A percentile compares a stretch with the other conserved stretches of the same genome.
These are phyloP conservation scores for Dicerorhinus sumatrensis DNA, from an alignment of 2,113 vertebrate genomes.

Conservation along the genomic window DNA sequence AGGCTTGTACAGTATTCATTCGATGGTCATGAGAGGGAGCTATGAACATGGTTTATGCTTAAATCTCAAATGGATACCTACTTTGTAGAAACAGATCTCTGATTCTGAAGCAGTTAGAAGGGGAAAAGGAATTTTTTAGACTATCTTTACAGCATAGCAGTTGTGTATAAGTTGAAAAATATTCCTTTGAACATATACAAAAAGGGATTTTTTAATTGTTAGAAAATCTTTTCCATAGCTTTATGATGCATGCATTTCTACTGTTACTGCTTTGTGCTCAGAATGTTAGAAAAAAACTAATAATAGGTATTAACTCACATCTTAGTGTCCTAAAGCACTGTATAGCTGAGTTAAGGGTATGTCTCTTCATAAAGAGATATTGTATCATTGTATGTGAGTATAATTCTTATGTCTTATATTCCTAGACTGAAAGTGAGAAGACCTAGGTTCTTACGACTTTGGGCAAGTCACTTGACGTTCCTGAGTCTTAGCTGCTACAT, in stretches of 20 bases:
- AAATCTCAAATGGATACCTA: constrained; percentile 81
- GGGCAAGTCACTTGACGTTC: not conserved
- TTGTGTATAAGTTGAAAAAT: constrained; percentile 26
- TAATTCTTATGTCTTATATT: not conserved
- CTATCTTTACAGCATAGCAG: not conserved
- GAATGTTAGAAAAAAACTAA: constrained; percentile 44
- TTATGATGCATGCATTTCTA: constrained; percentile 40
- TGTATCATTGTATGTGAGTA: not conserved
- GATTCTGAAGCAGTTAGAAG: constrained; percentile 48
- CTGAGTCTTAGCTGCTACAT: not conserved
- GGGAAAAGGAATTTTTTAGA: constrained; percentile 24
- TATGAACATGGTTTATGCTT: constrained; percentile 89
- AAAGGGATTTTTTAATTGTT: not conserved
- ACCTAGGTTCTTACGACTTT: constrained; percentile 6
- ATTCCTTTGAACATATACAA: not conserved
- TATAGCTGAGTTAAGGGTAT: not conserved
- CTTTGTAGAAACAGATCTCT: constrained; percentile 79
- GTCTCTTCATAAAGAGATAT: not conserved
- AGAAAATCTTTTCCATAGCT: constrained; percentile 41
- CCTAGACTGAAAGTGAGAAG: constrained; percentile 32
- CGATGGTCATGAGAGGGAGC: constrained; percentile 96
- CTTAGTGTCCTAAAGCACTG: not conserved
- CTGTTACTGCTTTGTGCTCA: not conserved
- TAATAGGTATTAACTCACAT: not conserved
- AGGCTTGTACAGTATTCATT: constrained; percentile 90